These are phyloP conservation scores for Pteromalus puparum DNA, from an alignment of 1,140 invertebrate genomes.

Conservation along the genomic window DNA sequence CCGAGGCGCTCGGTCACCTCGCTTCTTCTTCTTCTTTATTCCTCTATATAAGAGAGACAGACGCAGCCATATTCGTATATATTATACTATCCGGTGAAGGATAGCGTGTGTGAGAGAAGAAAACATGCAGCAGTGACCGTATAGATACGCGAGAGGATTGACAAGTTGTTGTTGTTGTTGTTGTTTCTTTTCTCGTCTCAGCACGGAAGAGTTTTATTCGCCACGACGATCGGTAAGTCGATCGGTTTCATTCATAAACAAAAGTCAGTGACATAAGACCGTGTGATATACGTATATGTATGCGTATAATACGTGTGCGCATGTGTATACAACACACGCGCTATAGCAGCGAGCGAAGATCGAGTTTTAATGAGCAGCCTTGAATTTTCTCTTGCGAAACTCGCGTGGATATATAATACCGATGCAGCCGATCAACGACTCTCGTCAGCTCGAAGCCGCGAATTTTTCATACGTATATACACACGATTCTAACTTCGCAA, in stretches of 20 bases:
- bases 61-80: neutral
- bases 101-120: neutral
- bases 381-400: neutral
- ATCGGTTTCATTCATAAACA: neutral
- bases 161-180: neutral
- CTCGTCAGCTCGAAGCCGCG: neutral
- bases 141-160: no score
- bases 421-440: neutral
- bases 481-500: neutral
- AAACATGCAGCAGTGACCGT: neutral
- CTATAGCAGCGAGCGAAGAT: neutral
- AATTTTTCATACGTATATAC: neutral
- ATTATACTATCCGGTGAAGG: neutral
- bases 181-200: neutral
- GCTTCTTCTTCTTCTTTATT: no score
- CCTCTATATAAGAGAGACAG: no score
- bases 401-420: neutral
- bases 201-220: no score
- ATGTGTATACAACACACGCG: no score
- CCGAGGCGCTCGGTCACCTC: neutral
- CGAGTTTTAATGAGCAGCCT: neutral
- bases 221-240: neutral
- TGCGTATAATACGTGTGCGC: no score
- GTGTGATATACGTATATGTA: neutral
- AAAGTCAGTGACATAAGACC: neutral